A percentile compares a stretch with the other conserved stretches of the same genome.
phyloP scores from a whole-genome alignment of 2,113 vertebrate genomes.

The Aplodontia rufa region DNA sequence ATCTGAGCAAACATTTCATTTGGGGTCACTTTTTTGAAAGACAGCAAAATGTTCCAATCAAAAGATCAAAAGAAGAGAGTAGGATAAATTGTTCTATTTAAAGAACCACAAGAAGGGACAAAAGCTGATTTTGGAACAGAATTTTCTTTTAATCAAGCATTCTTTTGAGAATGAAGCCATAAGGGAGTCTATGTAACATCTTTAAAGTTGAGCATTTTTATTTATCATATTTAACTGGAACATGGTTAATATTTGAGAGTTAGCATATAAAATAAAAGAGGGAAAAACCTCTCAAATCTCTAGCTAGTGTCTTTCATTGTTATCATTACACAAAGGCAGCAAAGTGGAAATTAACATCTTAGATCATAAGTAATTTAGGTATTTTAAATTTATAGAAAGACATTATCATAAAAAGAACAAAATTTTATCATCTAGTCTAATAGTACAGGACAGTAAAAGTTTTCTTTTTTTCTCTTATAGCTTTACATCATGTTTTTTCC shows the following conservation, averaged over 20 bases:
- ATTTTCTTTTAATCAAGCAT: conserved; percentile 17
- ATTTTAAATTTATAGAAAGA: conserved; percentile 29
- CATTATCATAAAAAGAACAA: not conserved
- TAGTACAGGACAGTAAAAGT: not conserved
- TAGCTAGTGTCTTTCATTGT: conserved; percentile 19
- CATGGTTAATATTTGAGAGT: not conserved
- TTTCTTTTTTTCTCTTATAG: not conserved
- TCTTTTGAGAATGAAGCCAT: conserved; percentile 35
- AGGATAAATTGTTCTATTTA: not conserved
- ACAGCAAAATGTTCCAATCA: conserved; percentile 13
- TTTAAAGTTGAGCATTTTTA: conserved; percentile 20
- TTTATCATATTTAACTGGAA: conserved; percentile 33
- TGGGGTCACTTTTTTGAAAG: conserved; percentile 33
- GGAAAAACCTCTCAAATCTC: not conserved
- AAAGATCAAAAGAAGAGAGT: conserved; percentile 46
- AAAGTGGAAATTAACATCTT: not conserved
- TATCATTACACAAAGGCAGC: not conserved
- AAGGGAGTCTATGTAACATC: not conserved
- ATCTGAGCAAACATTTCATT: conserved; percentile 55
- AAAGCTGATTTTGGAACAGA: not conserved
- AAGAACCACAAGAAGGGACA: conserved; percentile 21
- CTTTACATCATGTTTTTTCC: not conserved
- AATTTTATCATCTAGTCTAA: not conserved
- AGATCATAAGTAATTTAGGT: not conserved
- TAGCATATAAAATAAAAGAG: not conserved